Percentiles rank a stretch among this genome's conserved stretches.
Conservation (phyloP, 1,140 invertebrate genomes). For the Drosophila mayri region DNA sequence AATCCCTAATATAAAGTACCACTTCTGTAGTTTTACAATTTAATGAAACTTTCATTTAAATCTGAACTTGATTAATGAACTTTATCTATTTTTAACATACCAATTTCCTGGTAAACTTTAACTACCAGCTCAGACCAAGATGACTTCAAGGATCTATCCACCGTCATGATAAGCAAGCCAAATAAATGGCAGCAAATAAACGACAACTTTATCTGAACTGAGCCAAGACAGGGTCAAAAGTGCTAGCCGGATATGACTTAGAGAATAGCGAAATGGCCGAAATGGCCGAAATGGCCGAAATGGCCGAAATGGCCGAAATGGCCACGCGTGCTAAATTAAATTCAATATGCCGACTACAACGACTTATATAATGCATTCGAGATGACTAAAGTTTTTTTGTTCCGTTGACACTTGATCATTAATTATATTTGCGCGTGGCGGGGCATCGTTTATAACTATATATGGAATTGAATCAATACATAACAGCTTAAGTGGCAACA, state of each 20-base stretch:
- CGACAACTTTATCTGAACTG: conserved; percentile 27
- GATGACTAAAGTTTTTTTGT: conserved; percentile 60
- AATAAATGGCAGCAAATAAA: conserved; percentile 43
- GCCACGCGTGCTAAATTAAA: conserved; percentile 62
- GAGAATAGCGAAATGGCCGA: conserved; percentile 6
- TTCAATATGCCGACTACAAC: conserved; percentile 54
- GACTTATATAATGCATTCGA: conserved; percentile 62
- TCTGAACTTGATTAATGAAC: conserved; percentile 6
- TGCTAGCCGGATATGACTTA: conserved; percentile 7
- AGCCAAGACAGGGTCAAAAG: conserved; percentile 1
- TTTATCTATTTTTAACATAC: conserved; percentile 2
- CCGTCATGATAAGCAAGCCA: conserved; percentile 4
- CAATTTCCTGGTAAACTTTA: conserved; percentile 5
- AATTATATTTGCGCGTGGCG: conserved; percentile 73
- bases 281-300: conserved; percentile 19
- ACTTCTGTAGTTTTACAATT: not conserved
- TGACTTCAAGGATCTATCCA: conserved; percentile 6
- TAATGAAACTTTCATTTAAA: not conserved
- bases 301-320: conserved; percentile 19
- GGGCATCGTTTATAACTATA: conserved; percentile 35
- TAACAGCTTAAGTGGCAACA: conserved; percentile 48
- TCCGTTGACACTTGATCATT: conserved; percentile 75
- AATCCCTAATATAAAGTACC: not conserved
- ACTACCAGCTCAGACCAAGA: not conserved
- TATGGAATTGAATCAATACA: conserved; percentile 48